Conservation (phyloP, 2,888 invertebrate species). For the Mechanitis messenoides region DNA sequence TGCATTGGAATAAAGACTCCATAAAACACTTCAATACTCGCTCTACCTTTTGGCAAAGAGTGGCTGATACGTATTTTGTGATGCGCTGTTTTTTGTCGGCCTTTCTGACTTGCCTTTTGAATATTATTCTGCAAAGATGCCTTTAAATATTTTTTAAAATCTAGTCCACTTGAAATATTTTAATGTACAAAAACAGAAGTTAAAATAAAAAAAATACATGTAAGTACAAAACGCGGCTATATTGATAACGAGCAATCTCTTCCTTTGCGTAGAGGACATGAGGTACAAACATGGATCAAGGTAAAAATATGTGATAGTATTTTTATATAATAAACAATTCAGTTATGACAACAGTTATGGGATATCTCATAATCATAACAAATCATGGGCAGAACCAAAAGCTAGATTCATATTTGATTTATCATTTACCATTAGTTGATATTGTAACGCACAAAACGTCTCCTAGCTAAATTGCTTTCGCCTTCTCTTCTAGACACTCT, state of each 20-base stretch:
- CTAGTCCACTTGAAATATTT: not conserved
- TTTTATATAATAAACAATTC: not conserved
- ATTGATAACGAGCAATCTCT: no score
- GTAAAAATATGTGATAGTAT: not conserved
- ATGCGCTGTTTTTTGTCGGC: not conserved
- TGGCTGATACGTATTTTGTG: conserved; percentile 11
- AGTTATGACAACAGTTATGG: conserved; percentile 9
- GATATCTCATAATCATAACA: conserved; percentile 16
- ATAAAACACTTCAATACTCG: not conserved
- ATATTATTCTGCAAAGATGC: not conserved
- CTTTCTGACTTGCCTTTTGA: conserved; percentile 1
- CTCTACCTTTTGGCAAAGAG: conserved; percentile 7
- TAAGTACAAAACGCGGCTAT: no score
- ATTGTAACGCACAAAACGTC: conserved; percentile 18
- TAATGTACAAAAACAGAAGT: no score
- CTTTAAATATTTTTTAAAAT: not conserved
- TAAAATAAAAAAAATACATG: no score
- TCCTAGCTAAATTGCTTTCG: conserved; percentile 21
- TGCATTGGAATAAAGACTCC: conserved; percentile 7
- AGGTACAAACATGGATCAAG: no score
- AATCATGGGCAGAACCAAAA: conserved; percentile 11
- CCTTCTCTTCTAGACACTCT: conserved; percentile 20
- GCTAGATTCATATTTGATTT: conserved; percentile 24
- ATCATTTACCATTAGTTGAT: conserved; percentile 23
- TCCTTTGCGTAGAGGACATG: no score